Evolutionary conservation across 2,113 vertebrate genomes (phyloP).

Genomic region (Hemichromis elongatus): DNA sequence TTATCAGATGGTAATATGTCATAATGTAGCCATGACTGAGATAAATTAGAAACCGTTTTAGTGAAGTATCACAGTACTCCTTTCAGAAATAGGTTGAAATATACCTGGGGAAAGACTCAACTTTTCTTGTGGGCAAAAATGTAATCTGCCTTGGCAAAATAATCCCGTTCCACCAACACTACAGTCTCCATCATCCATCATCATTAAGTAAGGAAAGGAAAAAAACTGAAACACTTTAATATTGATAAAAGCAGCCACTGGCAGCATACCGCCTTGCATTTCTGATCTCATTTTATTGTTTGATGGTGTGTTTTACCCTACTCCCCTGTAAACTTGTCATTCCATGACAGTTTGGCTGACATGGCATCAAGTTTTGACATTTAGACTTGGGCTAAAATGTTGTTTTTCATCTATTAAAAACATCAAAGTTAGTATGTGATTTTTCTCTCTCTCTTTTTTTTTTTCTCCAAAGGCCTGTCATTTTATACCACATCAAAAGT

Average conservation of each 20-base stretch:
- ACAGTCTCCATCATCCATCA: slow-evolving; percentile 22
- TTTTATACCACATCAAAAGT: not conserved
- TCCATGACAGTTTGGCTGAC: not conserved
- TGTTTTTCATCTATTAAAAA: not conserved
- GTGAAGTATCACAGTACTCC: not conserved
- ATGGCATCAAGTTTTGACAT: not conserved
- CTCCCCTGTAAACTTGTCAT: not conserved
- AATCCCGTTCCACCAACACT: not conserved
- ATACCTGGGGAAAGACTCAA: not conserved
- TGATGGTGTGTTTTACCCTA: not conserved
- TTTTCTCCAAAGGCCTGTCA: not conserved
- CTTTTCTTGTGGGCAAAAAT: not conserved
- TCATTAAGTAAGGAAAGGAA: not conserved
- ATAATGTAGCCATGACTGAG: not conserved
- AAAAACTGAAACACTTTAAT: not conserved
- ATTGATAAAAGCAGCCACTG: not conserved
- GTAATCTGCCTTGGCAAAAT: not conserved
- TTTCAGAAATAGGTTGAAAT: not conserved
- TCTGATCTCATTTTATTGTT: not conserved
- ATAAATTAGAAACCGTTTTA: not conserved
- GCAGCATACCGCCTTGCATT: not conserved
- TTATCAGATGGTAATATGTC: not conserved
- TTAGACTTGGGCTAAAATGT: not conserved
- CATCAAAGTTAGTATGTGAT: not conserved
- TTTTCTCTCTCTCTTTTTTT: not conserved